Percentiles rank a stretch among this genome's conserved stretches.
These are phyloP conservation scores for Ictalurus furcatus DNA, from an alignment of 2,113 vertebrate genomes.

Conservation along the genomic window DNA sequence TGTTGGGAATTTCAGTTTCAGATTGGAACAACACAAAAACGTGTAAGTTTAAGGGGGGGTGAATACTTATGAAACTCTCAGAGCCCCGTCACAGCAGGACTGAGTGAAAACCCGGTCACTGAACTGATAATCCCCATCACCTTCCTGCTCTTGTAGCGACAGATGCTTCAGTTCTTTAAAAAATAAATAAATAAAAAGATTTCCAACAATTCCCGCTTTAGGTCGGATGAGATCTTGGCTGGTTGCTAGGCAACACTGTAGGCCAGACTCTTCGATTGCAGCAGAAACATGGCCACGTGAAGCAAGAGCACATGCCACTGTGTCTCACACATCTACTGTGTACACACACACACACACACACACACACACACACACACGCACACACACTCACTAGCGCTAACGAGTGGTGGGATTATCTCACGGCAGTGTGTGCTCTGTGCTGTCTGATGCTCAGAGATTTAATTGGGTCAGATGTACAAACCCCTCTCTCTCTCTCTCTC, in stretches of 20 bases:
- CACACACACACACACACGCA: neutral
- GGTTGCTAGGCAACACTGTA: constrained; percentile 6
- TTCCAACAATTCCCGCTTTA: neutral
- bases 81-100: too few species aligned
- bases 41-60: neutral
- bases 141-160: neutral
- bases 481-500: neutral
- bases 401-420: neutral
- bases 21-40: neutral
- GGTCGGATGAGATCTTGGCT: neutral
- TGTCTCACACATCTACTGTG: neutral
- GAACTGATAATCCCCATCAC: neutral
- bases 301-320: neutral
- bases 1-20: neutral
- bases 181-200: neutral
- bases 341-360: neutral
- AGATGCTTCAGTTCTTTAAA: neutral
- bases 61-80: too few species aligned
- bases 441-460: neutral
- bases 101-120: neutral
- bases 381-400: neutral
- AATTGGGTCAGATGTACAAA: neutral
- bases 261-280: neutral
- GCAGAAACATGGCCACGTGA: constrained; percentile 6
- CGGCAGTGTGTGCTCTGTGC: neutral